Base-by-base conservation (phyloP, 2,113 vertebrate genomes). In the Catharus fuscescens region DNA sequence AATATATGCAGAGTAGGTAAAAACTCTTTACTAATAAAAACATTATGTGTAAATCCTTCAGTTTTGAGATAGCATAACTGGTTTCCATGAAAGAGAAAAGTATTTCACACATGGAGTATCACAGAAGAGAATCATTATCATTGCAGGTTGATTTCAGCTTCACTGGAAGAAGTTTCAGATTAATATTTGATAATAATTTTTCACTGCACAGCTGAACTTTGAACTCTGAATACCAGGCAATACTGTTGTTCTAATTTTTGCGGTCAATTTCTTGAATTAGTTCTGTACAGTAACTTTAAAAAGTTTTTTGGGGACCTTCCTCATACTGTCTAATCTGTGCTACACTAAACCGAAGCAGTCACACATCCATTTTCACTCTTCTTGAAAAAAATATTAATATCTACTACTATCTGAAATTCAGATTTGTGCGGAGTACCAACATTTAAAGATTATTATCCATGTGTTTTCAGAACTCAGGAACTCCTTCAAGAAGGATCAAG, bases 1-100 rank as follows among this genome's bases (percentile, higher is more conserved):
- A 1, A 38, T 38, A 38, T 38, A 65, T 9, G 14, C 25, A 81
- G 4, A 74, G 13, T 14, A 78, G 31, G 9, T 36, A 72, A 71
- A 20, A 67, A 71, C 15, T 71, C 14, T 31, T 61, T n/a, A 32
- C 16, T 44, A 8, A 42, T 25, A 70, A 79, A 56, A 61, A 31
- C 16, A 72, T 1, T 65, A 57, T 0, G 1, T 28, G 0, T 3
- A 74, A 79, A 10, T 62, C 14, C 36, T 53, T 10, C 13, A 65
- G 42, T 79, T 86, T n/a, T 76, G 28, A 82, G 90, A 48, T 1
- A 4, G 38, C 9, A 10, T 53, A 80, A 74, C 18, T 23, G 6
- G 20, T n/a, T 82, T 86, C 47, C 5, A 40, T 8, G 21, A 50
- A 70, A 82, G 24, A 66, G 9, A 52, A 59, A 7, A 32, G 3